Evolutionary conservation across 1,140 invertebrate genomes (phyloP).

Genomic region (Neodiprion lecontei): DNA sequence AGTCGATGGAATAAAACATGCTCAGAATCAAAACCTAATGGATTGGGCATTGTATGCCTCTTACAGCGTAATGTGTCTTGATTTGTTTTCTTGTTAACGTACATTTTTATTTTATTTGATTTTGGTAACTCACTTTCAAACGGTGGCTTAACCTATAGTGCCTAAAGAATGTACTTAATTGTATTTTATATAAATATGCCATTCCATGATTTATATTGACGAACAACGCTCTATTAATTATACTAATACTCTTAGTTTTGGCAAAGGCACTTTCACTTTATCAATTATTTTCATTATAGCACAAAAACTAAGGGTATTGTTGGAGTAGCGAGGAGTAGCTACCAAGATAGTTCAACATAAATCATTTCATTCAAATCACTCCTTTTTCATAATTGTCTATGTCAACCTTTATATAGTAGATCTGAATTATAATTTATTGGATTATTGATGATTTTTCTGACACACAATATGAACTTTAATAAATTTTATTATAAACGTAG

Average conservation of each 20-base stretch:
- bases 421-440: neutral
- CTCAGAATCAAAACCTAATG: no score
- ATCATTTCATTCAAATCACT: neutral
- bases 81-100: neutral
- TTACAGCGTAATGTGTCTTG: no score
- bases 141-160: no score
- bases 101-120: neutral
- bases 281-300: slow-evolving; percentile 26
- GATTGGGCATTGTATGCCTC: no score
- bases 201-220: slow-evolving; percentile 13
- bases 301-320: neutral
- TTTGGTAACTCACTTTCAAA: neutral
- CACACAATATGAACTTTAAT: no score
- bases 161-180: neutral
- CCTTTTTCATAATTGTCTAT: neutral
- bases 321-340: neutral
- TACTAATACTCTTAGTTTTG: slow-evolving; percentile 35
- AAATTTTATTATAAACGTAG: no score
- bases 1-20: no score
- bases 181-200: slow-evolving; percentile 10
- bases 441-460: no score
- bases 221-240: slow-evolving; percentile 28
- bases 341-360: neutral
- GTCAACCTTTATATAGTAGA: neutral
- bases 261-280: slow-evolving; percentile 52